Conservation (phyloP, 2,113 vertebrate genomes). For the Pterophyllum scalare region DNA sequence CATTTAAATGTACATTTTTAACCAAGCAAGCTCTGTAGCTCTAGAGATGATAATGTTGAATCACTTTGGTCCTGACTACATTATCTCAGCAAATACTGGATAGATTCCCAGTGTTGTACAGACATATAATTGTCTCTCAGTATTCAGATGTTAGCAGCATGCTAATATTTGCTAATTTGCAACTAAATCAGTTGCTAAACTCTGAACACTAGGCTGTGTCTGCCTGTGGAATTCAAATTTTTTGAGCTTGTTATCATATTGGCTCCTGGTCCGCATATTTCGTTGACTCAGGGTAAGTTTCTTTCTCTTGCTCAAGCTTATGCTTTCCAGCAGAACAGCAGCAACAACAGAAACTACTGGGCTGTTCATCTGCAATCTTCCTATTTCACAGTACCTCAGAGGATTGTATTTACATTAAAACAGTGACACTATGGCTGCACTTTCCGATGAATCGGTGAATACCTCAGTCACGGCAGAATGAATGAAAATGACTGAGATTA, state of each 20-base stretch:
- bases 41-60: not conserved
- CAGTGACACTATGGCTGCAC: conserved; percentile 20
- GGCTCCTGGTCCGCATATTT: not conserved
- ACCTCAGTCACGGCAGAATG: conserved; percentile 37
- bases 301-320: not conserved
- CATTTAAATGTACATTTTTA: not conserved
- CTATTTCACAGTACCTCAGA: conserved; percentile 1
- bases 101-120: not conserved
- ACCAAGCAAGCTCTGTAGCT: not conserved
- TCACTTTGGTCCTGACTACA: not conserved
- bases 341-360: not conserved
- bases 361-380: not conserved
- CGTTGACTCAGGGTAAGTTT: not conserved
- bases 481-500: conserved; percentile 13
- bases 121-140: not conserved
- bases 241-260: conserved; percentile 6
- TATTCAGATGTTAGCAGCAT: not conserved
- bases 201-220: not conserved
- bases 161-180: conserved; percentile 9
- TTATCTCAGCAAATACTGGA: not conserved
- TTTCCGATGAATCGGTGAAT: conserved; percentile 1
- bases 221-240: not conserved
- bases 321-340: not conserved
- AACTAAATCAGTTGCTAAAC: conserved; percentile 5
- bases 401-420: conserved; percentile 34